These are phyloP conservation scores for Eumaeus atala DNA, from an alignment of 1,140 invertebrate species.

Conservation along the genomic window DNA sequence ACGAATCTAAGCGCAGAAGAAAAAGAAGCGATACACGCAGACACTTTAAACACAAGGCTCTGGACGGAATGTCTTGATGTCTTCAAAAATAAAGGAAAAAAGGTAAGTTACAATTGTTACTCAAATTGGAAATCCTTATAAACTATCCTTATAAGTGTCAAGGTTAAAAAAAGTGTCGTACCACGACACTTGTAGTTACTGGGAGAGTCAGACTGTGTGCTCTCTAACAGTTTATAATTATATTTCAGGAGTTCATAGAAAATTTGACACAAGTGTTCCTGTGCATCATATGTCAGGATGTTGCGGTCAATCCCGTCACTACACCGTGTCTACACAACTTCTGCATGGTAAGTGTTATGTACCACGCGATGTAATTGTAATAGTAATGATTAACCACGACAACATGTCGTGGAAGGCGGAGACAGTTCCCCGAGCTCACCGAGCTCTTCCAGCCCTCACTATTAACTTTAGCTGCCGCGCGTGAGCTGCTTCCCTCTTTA, in stretches of 20 bases:
- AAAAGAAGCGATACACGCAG: conserved; percentile 75
- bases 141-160: too few species aligned
- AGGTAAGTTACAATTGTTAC: conserved; percentile 57
- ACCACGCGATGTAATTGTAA: background rate
- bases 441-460: too few species aligned
- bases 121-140: too few species aligned
- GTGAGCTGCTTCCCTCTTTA: too few species aligned
- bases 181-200: too few species aligned
- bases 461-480: too few species aligned
- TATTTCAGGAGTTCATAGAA: conserved; percentile 76
- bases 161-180: too few species aligned
- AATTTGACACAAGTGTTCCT: conserved; percentile 81
- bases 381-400: too few species aligned
- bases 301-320: conserved; percentile 83
- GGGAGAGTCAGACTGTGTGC: too few species aligned
- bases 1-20: conserved; percentile 52
- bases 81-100: conserved; percentile 66
- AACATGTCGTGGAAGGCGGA: too few species aligned
- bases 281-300: conserved; percentile 88
- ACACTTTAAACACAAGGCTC: conserved; percentile 79
- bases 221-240: conserved; percentile 2
- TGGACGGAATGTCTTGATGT: conserved; percentile 78
- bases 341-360: conserved; percentile 76
- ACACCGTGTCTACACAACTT: conserved; percentile 86
- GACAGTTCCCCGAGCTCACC: too few species aligned